phyloP scores from a whole-genome alignment of 2,113 vertebrate species.

The Caranx melampygus region DNA sequence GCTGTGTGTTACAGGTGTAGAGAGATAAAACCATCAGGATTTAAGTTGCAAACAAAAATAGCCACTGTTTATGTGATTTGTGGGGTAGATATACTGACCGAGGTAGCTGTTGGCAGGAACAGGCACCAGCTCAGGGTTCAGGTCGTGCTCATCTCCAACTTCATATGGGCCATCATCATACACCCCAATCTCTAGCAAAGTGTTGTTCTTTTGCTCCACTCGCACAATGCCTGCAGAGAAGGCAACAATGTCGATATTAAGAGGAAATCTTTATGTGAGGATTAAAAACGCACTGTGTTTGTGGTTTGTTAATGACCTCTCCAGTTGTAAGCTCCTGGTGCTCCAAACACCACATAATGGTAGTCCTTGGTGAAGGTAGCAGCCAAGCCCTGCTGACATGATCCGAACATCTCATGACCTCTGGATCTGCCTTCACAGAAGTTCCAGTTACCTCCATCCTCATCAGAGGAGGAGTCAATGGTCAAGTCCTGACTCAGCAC shows the following conservation, averaged over 20 bases:
- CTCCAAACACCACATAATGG: slow-evolving; percentile 96
- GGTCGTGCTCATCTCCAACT: slow-evolving; percentile 86
- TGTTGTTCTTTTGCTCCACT: slow-evolving; percentile 93
- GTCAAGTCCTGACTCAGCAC: slow-evolving; percentile 93
- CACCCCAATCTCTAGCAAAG: slow-evolving; percentile 88
- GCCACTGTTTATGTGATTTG: neutral
- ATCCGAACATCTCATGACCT: slow-evolving; percentile 92
- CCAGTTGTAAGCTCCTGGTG: slow-evolving; percentile 97
- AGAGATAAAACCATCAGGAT: too few relatives aligned
- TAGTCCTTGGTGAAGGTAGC: slow-evolving; percentile 94
- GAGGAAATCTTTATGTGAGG: neutral
- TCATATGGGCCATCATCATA: slow-evolving; percentile 96
- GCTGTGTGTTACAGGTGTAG: too few relatives aligned
- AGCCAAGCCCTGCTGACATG: slow-evolving; percentile 96
- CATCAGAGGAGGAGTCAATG: slow-evolving; percentile 80
- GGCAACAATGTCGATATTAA: neutral
- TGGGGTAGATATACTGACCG: slow-evolving; percentile 78
- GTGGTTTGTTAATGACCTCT: slow-evolving; percentile 86
- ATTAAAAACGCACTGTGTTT: neutral
- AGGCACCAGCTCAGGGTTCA: slow-evolving; percentile 86
- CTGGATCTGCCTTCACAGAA: slow-evolving; percentile 91
- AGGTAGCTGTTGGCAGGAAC: slow-evolving; percentile 96
- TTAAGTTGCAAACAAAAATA: slow-evolving; percentile 1
- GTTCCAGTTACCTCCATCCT: slow-evolving; percentile 88
- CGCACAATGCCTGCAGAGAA: slow-evolving; percentile 88